These are phyloP conservation scores for Dorcus hopei DNA, from an alignment of 2,888 invertebrate genomes.

Conservation along the genomic window DNA sequence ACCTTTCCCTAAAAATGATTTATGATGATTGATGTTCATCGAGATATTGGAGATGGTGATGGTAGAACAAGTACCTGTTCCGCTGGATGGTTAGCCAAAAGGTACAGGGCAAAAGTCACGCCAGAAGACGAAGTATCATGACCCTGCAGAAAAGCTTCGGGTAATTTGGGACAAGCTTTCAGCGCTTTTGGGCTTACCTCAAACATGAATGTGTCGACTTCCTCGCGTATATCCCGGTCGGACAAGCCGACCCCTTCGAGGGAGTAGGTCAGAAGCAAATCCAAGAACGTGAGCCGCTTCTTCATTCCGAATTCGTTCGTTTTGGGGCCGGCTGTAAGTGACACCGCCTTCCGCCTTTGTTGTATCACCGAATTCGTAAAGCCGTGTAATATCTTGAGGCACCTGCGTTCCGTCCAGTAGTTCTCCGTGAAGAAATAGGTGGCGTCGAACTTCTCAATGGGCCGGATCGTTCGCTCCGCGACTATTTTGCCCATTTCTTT, in stretches of 20 bases:
- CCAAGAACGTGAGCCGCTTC: constrained; percentile 65
- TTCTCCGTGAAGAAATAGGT: constrained; percentile 56
- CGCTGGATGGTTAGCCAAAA: constrained; percentile 47
- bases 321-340: constrained; percentile 29
- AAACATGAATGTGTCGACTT: constrained; percentile 74
- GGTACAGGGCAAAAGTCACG: constrained; percentile 49
- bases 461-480: constrained; percentile 32
- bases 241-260: constrained; percentile 58
- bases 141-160: constrained; percentile 37
- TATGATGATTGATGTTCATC: too few species aligned
- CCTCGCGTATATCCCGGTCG: constrained; percentile 61
- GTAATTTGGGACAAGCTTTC: not conserved
- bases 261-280: constrained; percentile 57
- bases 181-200: constrained; percentile 50
- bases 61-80: constrained; percentile 40
- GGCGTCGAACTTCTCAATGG: constrained; percentile 51
- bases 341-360: constrained; percentile 44
- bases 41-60: not conserved
- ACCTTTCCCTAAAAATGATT: constrained; percentile 32
- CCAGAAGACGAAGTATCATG: constrained; percentile 52
- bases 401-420: constrained; percentile 55
- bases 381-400: constrained; percentile 50
- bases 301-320: constrained; percentile 57
- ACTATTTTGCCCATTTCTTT: constrained; percentile 48
- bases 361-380: constrained; percentile 57